Percentiles rank a stretch among this genome's conserved stretches.
These are phyloP conservation scores for Parnassius orleans DNA, from an alignment of 2,888 invertebrate genomes.

Conservation along the genomic window DNA sequence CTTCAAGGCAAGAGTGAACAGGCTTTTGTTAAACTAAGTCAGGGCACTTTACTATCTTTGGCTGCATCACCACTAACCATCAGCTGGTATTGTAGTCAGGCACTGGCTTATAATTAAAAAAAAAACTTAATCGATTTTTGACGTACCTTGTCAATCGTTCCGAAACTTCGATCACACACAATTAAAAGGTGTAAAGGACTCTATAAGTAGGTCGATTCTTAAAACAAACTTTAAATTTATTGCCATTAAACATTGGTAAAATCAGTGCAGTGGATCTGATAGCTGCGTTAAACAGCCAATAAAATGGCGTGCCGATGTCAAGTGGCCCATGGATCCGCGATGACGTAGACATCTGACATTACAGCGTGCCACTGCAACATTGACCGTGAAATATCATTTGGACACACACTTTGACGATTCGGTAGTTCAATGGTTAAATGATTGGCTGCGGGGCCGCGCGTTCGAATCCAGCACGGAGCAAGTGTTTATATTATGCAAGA, in stretches of 20 bases:
- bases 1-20: too few relatives aligned
- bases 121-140: too few relatives aligned
- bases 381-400: conserved; percentile 16
- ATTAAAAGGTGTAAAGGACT: background rate
- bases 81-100: too few relatives aligned
- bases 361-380: conserved; percentile 15
- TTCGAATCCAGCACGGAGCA: too few relatives aligned
- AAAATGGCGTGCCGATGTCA: conserved; percentile 10
- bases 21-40: too few relatives aligned
- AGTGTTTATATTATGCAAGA: too few relatives aligned
- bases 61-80: too few relatives aligned
- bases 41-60: too few relatives aligned
- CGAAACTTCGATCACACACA: background rate
- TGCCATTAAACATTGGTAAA: conserved; percentile 4
- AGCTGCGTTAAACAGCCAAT: conserved; percentile 6
- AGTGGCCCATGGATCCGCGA: conserved; percentile 13
- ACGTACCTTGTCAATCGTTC: background rate
- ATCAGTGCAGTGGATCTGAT: conserved; percentile 13
- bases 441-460: too few relatives aligned
- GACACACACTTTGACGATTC: background rate
- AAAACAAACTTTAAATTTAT: conserved; percentile 1
- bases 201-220: background rate
- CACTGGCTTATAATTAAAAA: too few relatives aligned
- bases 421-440: too few relatives aligned
- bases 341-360: conserved; percentile 20